Percentiles rank a stretch among this genome's conserved stretches.
These are phyloP conservation scores for Callosobruchus maculatus DNA, from an alignment of 2,888 invertebrate species.

Conservation along the genomic window DNA sequence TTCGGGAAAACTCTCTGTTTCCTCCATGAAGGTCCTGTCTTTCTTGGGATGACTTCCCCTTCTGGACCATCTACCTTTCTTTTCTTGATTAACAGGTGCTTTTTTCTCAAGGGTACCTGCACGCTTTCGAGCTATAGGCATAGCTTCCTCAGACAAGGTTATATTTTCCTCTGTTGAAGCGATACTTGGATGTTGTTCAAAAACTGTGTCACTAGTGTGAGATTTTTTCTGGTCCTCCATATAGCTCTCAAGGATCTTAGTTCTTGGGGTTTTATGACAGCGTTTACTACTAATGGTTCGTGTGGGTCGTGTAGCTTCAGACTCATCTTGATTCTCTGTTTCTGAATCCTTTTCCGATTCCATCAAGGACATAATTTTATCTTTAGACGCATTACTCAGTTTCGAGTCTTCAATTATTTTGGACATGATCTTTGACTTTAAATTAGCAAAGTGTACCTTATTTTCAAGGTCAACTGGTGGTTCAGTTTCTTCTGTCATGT, in stretches of 20 bases:
- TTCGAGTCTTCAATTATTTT: constrained; percentile 32
- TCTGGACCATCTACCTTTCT: constrained; percentile 23
- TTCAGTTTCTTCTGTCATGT: not conserved
- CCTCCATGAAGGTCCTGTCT: constrained; percentile 9
- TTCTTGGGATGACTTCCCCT: constrained; percentile 22
- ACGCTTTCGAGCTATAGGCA: too few relatives aligned
- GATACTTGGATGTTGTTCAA: not conserved
- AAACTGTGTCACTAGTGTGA: constrained; percentile 3
- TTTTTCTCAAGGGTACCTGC: too few relatives aligned
- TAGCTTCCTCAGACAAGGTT: constrained; percentile 2
- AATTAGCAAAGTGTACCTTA: not conserved
- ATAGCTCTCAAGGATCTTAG: constrained; percentile 8
- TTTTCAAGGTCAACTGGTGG: not conserved
- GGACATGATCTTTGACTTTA: constrained; percentile 40
- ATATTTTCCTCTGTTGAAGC: constrained; percentile 1
- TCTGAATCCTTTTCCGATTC: not conserved
- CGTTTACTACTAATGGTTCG: constrained; percentile 5
- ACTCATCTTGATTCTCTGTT: not conserved
- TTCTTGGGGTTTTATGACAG: constrained; percentile 5
- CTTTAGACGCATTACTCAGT: constrained; percentile 16
- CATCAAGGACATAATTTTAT: constrained; percentile 15
- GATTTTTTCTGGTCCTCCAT: constrained; percentile 8
- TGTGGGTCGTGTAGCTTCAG: too few relatives aligned
- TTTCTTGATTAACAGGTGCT: too few relatives aligned
- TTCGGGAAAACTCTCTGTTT: not conserved